Evolutionary conservation across 2,797 vertebrate species (phyloP).

Genomic region (Ctenopoma kingsleyae): DNA sequence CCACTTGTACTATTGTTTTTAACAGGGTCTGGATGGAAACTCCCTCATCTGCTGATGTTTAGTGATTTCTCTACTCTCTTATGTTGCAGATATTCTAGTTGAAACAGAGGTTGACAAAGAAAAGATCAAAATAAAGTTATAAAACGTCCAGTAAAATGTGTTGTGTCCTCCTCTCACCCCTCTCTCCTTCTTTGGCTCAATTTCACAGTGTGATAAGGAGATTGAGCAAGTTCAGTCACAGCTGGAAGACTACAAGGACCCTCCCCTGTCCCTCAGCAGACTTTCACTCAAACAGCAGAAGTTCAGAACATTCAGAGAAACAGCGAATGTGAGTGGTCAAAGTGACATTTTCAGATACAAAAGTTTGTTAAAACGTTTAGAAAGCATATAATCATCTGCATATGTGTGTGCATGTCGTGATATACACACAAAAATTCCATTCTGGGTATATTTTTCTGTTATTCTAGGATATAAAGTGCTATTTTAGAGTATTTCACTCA

Average conservation of each 20-base stretch:
- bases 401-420: background rate
- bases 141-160: background rate
- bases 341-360: rapidly evolving
- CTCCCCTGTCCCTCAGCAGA: slow-evolving; percentile 85
- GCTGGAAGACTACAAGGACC: slow-evolving; percentile 83
- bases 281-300: slow-evolving; percentile 88
- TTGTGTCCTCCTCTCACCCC: slow-evolving; percentile 15
- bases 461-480: too few relatives aligned
- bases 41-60: background rate
- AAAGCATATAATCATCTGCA: background rate
- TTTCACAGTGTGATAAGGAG: slow-evolving; percentile 83
- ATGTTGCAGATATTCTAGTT: background rate
- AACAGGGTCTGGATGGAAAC: background rate
- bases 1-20: background rate
- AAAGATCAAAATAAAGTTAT: background rate
- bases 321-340: slow-evolving; percentile 75
- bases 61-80: background rate
- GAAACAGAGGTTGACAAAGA: background rate
- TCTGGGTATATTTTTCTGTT: background rate
- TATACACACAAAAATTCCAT: too few relatives aligned
- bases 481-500: background rate
- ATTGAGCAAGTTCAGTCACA: slow-evolving; percentile 83
- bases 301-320: slow-evolving; percentile 86
- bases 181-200: background rate
- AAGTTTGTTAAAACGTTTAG: background rate